Conservation (phyloP, 2,888 invertebrate genomes). For the Heliconius ismenius region DNA sequence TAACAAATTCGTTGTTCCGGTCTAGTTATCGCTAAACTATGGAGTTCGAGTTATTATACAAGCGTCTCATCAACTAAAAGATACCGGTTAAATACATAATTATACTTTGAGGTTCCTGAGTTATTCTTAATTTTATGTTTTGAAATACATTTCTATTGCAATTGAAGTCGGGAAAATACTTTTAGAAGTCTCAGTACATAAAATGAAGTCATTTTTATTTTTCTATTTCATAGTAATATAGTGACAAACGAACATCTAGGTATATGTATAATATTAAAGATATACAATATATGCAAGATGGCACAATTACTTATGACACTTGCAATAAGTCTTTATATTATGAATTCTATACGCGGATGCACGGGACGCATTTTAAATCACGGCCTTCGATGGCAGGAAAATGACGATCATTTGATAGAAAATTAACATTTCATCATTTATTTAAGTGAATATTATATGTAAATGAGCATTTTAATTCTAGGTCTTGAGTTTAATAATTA, state of each 20-base stretch:
- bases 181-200: not conserved
- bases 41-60: not conserved
- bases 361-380: slow-evolving; percentile 49
- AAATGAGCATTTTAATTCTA: slow-evolving; percentile 14
- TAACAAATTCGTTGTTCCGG: slow-evolving; percentile 2
- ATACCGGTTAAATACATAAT: not conserved
- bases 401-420: slow-evolving; percentile 64
- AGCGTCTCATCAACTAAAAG: not conserved
- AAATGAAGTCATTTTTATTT: slow-evolving; percentile 1
- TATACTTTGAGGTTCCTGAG: not conserved
- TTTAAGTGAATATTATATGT: slow-evolving; percentile 49
- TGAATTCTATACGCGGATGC: slow-evolving; percentile 45
- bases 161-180: not conserved
- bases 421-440: slow-evolving; percentile 68
- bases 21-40: slow-evolving; percentile 2
- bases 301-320: slow-evolving; percentile 39
- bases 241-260: slow-evolving; percentile 9
- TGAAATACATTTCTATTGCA: too few species aligned
- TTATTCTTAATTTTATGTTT: not conserved
- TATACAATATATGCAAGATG: slow-evolving; percentile 28
- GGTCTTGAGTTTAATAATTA: slow-evolving; percentile 3
- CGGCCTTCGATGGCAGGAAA: slow-evolving; percentile 71
- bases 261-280: slow-evolving; percentile 19
- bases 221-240: not conserved
- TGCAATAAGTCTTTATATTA: slow-evolving; percentile 47